Evolutionary conservation across 2,113 vertebrate species (phyloP), one percentile per base, ranked within the genome.

Genomic region (Otocyon megalotis): DNA sequence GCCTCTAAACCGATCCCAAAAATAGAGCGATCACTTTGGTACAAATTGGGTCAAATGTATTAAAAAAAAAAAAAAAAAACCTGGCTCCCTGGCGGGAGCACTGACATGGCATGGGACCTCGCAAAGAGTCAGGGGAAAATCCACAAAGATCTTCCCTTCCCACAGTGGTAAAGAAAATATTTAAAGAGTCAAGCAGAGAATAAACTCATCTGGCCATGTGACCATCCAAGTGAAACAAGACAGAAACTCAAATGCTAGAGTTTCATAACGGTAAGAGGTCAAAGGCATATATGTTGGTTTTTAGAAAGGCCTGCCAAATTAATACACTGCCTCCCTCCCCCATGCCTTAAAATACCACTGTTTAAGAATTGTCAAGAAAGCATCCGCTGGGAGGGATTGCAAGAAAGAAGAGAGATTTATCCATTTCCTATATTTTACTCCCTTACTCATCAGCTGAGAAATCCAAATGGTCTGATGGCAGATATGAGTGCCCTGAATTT

Each of bases 41-140:
- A 97, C 54, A 97, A 97, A 98, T 95, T 95, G 97, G 97, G 97
- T 97, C 98, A 98, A 97, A 97, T 96, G 92, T 97, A 97, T 94
- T 53, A 53, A 94, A 95, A 93, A 82, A 89, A 32, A 22, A 92
- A 58, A 94, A 91, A 54, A 50, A 87, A 32, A 20, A 43, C 1
- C 8, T 16, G 0, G 67, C 72, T 98, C 88, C 88, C 96, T 87
- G 3, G 86, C 58, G 35, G 60, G 85, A 95, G 30, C 90, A 62
- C 62, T 35, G 82, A 58, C 56, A 83, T 71, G 93, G 80, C 95
- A 85, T 91, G 96, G 71, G 96, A 97, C 92, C 90, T 96, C 67
- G 62, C 67, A 96, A 48, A 88, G 92, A 93, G 80, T 71, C 43
- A 32, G 54, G 48, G 86, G 71, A 50, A 86, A 81, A 83, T 86